phyloP scores from a whole-genome alignment of 2,113 vertebrate species.

The Gymnocephalus cernua region DNA sequence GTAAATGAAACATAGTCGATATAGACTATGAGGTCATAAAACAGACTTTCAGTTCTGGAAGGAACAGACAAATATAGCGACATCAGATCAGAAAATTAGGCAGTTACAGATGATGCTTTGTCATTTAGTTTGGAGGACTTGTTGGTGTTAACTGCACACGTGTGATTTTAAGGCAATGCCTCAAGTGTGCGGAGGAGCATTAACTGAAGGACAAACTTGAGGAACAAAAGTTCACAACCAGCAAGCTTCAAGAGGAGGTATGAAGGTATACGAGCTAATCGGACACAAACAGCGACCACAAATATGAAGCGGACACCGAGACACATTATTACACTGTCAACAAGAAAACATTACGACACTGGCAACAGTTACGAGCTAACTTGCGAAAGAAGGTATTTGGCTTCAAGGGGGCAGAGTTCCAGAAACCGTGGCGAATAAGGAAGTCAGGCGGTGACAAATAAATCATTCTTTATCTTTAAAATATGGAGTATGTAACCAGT shows the following conservation, averaged over 20 bases:
- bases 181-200: not conserved
- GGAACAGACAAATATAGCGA: no score
- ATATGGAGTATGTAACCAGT: constrained; percentile 13
- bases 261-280: no score
- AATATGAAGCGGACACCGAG: not conserved
- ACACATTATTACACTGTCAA: not conserved
- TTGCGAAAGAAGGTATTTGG: not conserved
- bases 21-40: no score
- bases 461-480: not conserved
- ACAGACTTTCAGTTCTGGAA: no score
- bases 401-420: not conserved
- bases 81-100: no score
- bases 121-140: no score
- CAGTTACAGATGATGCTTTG: no score
- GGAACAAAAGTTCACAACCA: not conserved
- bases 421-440: not conserved
- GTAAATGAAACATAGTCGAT: no score
- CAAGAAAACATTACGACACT: not conserved
- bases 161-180: no score
- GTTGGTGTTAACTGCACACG: no score
- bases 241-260: not conserved
- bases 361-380: not conserved
- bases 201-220: not conserved
- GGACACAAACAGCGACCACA: not conserved
- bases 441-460: constrained; percentile 3